Evolutionary conservation across 2,797 vertebrate genomes (phyloP).

Genomic region (Sternotherus odoratus): DNA sequence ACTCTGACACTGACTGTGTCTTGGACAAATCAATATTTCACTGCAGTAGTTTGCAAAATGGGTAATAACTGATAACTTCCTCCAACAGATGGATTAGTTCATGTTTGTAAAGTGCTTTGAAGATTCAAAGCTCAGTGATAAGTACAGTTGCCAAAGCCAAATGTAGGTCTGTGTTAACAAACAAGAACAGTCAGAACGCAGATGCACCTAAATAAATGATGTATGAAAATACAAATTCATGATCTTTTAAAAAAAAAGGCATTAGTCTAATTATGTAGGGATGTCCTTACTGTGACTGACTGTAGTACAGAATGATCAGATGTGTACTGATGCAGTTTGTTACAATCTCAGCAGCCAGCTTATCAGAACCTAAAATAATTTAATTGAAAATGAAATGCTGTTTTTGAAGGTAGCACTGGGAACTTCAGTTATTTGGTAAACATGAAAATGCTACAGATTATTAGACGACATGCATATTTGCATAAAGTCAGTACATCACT

Average conservation of each 20-base stretch:
- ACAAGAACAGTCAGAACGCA: not conserved
- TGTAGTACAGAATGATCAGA: not conserved
- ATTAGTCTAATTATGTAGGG: constrained; percentile 29
- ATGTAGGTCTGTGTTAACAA: not conserved
- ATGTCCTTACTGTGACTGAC: accelerated
- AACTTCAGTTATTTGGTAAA: constrained; percentile 35
- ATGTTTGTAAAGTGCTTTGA: not conserved
- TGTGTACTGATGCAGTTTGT: not conserved
- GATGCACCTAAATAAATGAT: not conserved
- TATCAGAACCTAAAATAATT: not conserved
- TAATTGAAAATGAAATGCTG: constrained; percentile 17
- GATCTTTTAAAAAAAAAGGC: constrained; percentile 17
- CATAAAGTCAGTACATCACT: not conserved
- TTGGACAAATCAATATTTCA: not conserved
- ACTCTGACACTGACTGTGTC: not conserved
- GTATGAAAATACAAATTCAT: not conserved
- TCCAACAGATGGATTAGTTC: not conserved
- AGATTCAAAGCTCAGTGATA: not conserved
- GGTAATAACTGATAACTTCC: not conserved
- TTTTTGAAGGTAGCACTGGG: constrained; percentile 38
- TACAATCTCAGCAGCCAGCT: not conserved
- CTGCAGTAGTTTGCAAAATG: not conserved
- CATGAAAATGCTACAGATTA: constrained; percentile 43
- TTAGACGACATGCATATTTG: constrained; percentile 44
- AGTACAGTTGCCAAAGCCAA: not conserved